phyloP scores from a whole-genome alignment of 2,113 vertebrate species.

The Dicrurus megarhynchus region DNA sequence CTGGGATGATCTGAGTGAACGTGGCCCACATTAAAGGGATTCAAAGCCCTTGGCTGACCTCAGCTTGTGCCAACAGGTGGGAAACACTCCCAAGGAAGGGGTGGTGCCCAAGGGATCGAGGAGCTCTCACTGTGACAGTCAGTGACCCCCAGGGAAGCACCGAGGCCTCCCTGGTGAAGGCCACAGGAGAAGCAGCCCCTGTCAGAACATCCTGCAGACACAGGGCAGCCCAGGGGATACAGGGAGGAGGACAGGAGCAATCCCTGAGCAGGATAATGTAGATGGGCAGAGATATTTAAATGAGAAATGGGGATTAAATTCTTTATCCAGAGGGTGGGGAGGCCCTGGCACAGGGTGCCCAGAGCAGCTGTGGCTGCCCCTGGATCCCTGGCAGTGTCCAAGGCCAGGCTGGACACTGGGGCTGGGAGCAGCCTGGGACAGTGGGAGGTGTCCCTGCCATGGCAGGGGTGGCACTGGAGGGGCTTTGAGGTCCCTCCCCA shows the following conservation, averaged over 20 bases:
- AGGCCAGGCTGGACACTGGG: neutral
- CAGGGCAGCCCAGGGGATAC: neutral
- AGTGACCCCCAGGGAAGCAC: neutral
- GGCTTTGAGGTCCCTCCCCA: rapidly evolving
- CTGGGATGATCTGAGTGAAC: neutral
- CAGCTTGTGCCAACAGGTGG: neutral
- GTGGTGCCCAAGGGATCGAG: neutral
- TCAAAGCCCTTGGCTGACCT: neutral
- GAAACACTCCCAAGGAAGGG: neutral
- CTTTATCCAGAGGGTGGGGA: neutral
- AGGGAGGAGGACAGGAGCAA: neutral
- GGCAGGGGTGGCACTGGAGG: rapidly evolving
- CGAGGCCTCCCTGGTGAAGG: neutral
- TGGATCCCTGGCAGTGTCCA: neutral
- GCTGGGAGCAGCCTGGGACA: neutral
- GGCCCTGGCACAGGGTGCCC: neutral
- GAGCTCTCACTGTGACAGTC: rapidly evolving
- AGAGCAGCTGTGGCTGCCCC: neutral
- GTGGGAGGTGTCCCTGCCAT: neutral
- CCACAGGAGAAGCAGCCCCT: neutral
- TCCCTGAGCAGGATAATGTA: neutral
- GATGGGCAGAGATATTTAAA: neutral
- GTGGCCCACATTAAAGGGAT: neutral
- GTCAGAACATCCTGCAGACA: neutral
- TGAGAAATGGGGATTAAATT: neutral